Base-by-base conservation (phyloP, 1,140 invertebrate species). In the Musca vetustissima region DNA sequence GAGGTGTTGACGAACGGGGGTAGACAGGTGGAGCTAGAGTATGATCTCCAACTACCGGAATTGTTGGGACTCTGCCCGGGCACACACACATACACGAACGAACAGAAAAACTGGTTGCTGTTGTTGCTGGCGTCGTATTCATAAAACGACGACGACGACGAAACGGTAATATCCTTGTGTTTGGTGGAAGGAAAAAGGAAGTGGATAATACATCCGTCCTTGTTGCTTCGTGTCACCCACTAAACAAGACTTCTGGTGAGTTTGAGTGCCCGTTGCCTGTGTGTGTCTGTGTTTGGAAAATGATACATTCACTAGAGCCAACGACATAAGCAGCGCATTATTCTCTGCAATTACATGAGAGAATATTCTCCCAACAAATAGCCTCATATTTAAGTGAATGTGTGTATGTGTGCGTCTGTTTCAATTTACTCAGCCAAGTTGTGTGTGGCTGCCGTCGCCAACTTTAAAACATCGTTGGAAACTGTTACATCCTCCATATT, bases 191-290 rank as follows among this genome's bases (percentile, higher is more conserved):
- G 80, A 81, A 82, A 81, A 82, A 82, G 80, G 80, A 82, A 82
- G 80, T 82, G 80, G 80, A 82, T 82, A 82, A 82, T 82, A 81
- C 80, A 82, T 82, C 80, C 80, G 80, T 82, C 80, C 80, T 82
- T 82, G 79, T 82, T 82, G 80, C 79, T 81, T 81, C 79, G 77
- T 81, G 79, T 81, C 79, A 80, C 79, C 79, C 79, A 80, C 76
- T 79, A 79, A 78, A 80, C 79, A 80, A 64, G 47, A 21, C 64
- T 55, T 53, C 61, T 32, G 32, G 52, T 36, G 36, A 43, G 36
- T 43, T 43, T 43, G 28, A 61, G 57, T 32, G 17, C 15, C 32
- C n/a, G 57, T 36, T 43, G 36, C 28, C 28, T 32, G 57, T 43
- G 57, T 25, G n/a, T 15, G 24, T 43, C 7, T 61, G 9, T 43